Evolutionary conservation across 2,888 invertebrate species (phyloP), one percentile per base, ranked within the genome.

Genomic region (Clunio marinus): DNA sequence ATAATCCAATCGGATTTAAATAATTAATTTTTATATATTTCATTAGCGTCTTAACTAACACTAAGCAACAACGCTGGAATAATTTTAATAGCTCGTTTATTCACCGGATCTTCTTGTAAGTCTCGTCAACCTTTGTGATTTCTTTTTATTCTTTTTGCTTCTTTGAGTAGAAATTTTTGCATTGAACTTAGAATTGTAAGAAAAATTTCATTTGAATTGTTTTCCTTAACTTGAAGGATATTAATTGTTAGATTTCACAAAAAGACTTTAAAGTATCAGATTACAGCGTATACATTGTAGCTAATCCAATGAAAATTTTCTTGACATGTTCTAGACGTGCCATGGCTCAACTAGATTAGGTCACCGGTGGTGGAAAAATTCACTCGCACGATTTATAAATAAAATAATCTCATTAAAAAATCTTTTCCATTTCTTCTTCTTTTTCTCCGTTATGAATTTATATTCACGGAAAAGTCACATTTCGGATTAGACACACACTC

Each of bases 1-100:
- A 77, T 77, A 79, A 79, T 77, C 78, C 77, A 76, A 77, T 77
- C 77, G 78, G 79, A 79, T 79, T 79, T 78, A 76, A 79, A 79
- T 78, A 79, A 79, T 78, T 79, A 78, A 78, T 79, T 73, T n/a
- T n/a, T 70, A 70, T 70, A 70, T 65, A 69, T 69, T 70, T 45
- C 58, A 70, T 70, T 70, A 70, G 69, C 69, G 70, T 70, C 70
- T 72, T 72, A 72, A 69, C 68, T 35, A 68, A 68, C 55, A 68
- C 68, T 7, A 57, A 15, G 27, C 25, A 27, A 46, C n/a, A 22
- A n/a, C 17, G 27, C 7, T n/a, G 17, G 46, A 63, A 63, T 46
- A n/a, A 15, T 63, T 62, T 62, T 37, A 27, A 65, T 27, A 25
- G 17, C 63, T 5, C 25, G 63, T 46, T 65, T 65, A 65, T 46